These are phyloP conservation scores for Columbina picui DNA, from an alignment of 2,113 vertebrate species.

Conservation along the genomic window DNA sequence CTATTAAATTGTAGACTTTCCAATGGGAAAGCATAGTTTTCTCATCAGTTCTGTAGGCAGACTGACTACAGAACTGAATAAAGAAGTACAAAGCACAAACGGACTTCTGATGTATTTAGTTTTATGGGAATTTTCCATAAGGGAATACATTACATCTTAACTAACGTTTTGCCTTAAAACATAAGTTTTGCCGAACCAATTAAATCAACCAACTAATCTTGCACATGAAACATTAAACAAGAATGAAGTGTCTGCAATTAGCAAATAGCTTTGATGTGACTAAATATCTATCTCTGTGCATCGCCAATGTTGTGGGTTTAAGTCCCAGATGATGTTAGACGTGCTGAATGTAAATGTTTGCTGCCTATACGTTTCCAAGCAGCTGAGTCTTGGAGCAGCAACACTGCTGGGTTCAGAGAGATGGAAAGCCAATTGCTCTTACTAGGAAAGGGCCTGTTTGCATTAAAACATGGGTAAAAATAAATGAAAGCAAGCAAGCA, in stretches of 20 bases:
- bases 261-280: slow-evolving; percentile 74
- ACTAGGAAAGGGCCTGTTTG: not conserved
- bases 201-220: slow-evolving; percentile 77
- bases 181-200: slow-evolving; percentile 64
- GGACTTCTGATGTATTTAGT: not conserved
- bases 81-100: not conserved
- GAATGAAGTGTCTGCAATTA: slow-evolving; percentile 75
- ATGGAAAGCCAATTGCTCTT: not conserved
- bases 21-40: not conserved
- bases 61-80: not conserved
- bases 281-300: slow-evolving; percentile 63
- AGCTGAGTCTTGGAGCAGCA: slow-evolving; percentile 10
- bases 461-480: not conserved
- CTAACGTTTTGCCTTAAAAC: slow-evolving; percentile 61
- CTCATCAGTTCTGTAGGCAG: not conserved
- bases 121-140: slow-evolving; percentile 30
- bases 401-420: not conserved
- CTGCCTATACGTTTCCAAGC: not conserved
- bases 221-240: slow-evolving; percentile 74
- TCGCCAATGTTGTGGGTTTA: slow-evolving; percentile 35
- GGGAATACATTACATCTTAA: slow-evolving; percentile 47
- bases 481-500: accelerated
- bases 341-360: slow-evolving; percentile 44
- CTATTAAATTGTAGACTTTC: not conserved
- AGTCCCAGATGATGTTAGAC: slow-evolving; percentile 60